Evolutionary conservation across 2,113 vertebrate species (phyloP).

Genomic region (pig (Sus scrofa)): DNA sequence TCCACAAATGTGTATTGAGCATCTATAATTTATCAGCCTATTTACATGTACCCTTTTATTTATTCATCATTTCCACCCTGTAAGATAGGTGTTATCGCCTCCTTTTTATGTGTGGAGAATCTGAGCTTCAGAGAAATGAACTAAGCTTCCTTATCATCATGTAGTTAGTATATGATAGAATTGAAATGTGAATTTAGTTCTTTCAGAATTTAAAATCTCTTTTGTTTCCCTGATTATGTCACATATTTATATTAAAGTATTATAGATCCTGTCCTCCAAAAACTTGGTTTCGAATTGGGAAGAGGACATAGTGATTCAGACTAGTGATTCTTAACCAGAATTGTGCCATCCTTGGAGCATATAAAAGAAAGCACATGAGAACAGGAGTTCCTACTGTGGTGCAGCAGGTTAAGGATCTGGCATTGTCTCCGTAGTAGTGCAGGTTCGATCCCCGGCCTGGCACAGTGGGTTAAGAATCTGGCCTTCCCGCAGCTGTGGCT

Average conservation of each 20-base stretch:
- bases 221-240: background rate
- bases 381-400: too few relatives aligned
- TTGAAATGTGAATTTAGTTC: background rate
- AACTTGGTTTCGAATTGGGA: background rate
- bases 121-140: background rate
- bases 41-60: constrained; percentile 23
- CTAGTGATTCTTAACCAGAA: background rate
- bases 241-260: background rate
- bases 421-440: too few relatives aligned
- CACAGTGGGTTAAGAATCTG: too few relatives aligned
- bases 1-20: background rate
- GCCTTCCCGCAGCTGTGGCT: too few relatives aligned
- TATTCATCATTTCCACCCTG: background rate
- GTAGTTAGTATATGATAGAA: background rate
- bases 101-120: background rate
- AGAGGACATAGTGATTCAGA: background rate
- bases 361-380: background rate
- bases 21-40: background rate
- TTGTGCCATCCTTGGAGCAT: background rate
- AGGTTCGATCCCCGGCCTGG: too few relatives aligned
- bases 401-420: too few relatives aligned
- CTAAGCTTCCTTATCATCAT: background rate
- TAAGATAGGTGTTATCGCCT: background rate
- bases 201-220: background rate
- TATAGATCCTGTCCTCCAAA: background rate